Evolutionary conservation across 2,797 vertebrate species (phyloP).

Genomic region (Leucoraja ocellata): DNA sequence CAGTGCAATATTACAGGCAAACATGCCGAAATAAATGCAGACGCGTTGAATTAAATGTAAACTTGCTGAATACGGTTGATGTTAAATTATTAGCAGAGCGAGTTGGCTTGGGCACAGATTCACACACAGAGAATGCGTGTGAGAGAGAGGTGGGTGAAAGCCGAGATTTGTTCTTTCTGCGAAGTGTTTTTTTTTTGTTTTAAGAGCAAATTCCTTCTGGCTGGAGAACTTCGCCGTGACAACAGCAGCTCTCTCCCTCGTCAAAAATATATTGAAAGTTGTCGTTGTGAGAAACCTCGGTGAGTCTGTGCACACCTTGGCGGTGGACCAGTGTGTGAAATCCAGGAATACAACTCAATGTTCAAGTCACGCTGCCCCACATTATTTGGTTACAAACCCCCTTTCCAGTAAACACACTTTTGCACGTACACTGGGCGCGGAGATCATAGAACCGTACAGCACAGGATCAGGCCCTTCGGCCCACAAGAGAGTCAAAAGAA

Average conservation of each 20-base stretch:
- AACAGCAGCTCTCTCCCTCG: not conserved
- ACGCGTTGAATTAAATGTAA: not conserved
- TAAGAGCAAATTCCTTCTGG: not conserved
- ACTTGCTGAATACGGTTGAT: not conserved
- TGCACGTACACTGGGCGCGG: too few relatives aligned
- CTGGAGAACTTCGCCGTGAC: not conserved
- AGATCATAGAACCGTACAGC: too few relatives aligned
- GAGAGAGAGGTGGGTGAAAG: not conserved
- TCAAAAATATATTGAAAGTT: not conserved
- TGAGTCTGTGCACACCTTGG: not conserved
- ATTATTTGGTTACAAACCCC: not conserved
- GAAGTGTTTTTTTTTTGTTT: not conserved
- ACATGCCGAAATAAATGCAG: too few relatives aligned
- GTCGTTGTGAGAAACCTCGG: not conserved
- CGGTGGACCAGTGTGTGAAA: not conserved
- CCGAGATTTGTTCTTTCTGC: not conserved
- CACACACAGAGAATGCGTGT: not conserved
- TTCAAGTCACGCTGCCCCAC: not conserved
- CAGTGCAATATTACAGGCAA: too few relatives aligned
- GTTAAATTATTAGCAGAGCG: not conserved
- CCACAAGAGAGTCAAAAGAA: too few relatives aligned
- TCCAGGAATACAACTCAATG: not conserved
- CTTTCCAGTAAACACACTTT: not conserved
- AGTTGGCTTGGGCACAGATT: too few relatives aligned
- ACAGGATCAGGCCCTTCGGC: too few relatives aligned